Evolutionary conservation across 1,140 invertebrate genomes (phyloP).

Genomic region (Bathynomus jamesi): DNA sequence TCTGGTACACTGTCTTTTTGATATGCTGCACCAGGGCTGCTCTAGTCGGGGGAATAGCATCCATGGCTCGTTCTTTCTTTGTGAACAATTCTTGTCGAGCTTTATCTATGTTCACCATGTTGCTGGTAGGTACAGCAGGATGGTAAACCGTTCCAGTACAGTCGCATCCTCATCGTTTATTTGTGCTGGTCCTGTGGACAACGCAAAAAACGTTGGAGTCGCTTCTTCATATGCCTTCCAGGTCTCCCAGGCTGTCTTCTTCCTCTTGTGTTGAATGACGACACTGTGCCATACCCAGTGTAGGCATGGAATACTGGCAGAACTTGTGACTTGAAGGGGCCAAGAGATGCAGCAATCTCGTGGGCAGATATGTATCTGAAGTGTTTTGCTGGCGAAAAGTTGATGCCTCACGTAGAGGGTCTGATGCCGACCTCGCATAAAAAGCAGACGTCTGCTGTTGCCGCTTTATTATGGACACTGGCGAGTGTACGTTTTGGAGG

Average conservation of each 20-base stretch:
- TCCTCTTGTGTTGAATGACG: slow-evolving; percentile 32
- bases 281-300: slow-evolving; percentile 38
- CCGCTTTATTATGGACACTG: not conserved
- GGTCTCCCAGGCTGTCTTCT: slow-evolving; percentile 35
- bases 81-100: not conserved
- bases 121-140: not conserved
- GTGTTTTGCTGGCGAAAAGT: slow-evolving; percentile 15
- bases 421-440: not conserved
- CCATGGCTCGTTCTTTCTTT: not conserved
- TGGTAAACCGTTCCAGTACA: too few relatives aligned
- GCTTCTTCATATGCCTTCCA: too few relatives aligned
- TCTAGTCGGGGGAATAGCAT: not conserved
- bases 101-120: not conserved
- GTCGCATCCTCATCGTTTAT: too few relatives aligned
- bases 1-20: not conserved
- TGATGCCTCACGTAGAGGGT: not conserved
- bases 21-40: not conserved
- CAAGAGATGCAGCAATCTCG: slow-evolving; percentile 9
- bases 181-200: slow-evolving; percentile 12
- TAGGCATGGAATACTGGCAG: slow-evolving; percentile 5
- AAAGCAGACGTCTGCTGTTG: not conserved
- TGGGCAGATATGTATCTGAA: slow-evolving; percentile 16
- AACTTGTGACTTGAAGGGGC: not conserved
- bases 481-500: not conserved
- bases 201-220: slow-evolving; percentile 21